phyloP scores from a whole-genome alignment of 1,140 invertebrate genomes.

The Maconellicoccus hirsutus region DNA sequence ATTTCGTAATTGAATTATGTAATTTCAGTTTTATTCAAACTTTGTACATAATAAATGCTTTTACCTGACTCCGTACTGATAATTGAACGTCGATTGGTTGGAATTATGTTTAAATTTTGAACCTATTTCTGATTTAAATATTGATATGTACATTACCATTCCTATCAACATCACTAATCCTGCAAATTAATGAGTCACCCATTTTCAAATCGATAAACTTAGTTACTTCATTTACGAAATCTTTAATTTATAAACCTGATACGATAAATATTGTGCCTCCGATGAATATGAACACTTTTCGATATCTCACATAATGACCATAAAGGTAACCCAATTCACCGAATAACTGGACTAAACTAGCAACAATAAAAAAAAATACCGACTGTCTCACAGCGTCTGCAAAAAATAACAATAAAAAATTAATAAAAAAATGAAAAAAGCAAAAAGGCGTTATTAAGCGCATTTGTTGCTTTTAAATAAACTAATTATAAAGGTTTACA shows the following conservation, averaged over 20 bases:
- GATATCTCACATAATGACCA: slow-evolving; percentile 44
- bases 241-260: slow-evolving; percentile 41
- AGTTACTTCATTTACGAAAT: not conserved
- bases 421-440: too few relatives aligned
- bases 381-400: slow-evolving; percentile 58
- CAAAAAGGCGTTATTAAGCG: too few relatives aligned
- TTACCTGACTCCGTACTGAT: slow-evolving; percentile 67
- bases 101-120: slow-evolving; percentile 67
- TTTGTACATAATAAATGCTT: not conserved
- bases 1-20: not conserved
- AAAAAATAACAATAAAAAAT: slow-evolving; percentile 31
- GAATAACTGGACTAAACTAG: slow-evolving; percentile 45
- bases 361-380: slow-evolving; percentile 49
- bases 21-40: not conserved
- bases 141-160: slow-evolving; percentile 83
- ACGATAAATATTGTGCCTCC: slow-evolving; percentile 56
- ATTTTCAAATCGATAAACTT: not conserved
- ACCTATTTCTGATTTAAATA: slow-evolving; percentile 79
- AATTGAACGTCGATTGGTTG: slow-evolving; percentile 67
- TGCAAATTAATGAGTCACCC: slow-evolving; percentile 37
- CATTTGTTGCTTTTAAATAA: too few relatives aligned
- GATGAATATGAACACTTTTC: slow-evolving; percentile 48
- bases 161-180: slow-evolving; percentile 77
- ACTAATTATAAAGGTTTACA: too few relatives aligned
- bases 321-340: slow-evolving; percentile 50